These are phyloP conservation scores for Agrotis ipsilon DNA, from an alignment of 2,888 invertebrate species.

Conservation along the genomic window DNA sequence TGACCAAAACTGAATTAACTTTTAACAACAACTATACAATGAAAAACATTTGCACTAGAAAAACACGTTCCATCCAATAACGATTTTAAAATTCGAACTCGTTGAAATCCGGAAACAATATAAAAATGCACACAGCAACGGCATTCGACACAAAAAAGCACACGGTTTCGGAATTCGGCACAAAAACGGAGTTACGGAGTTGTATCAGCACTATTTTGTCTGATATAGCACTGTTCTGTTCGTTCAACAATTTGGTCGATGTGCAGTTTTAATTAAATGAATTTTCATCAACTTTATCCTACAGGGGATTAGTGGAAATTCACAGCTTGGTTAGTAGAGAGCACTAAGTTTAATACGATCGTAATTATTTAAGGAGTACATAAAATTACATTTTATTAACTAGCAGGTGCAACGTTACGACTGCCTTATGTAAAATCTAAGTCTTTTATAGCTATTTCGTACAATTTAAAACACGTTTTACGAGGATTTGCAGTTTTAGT, in stretches of 20 bases:
- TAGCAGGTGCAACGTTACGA: background rate
- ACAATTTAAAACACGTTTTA: background rate
- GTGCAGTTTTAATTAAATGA: slow-evolving; percentile 49
- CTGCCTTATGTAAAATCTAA: background rate
- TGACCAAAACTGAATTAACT: background rate
- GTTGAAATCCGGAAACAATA: slow-evolving; percentile 10
- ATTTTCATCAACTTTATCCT: slow-evolving; percentile 27
- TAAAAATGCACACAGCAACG: slow-evolving; percentile 6
- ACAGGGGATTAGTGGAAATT: slow-evolving; percentile 8
- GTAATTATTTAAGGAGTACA: slow-evolving; percentile 1
- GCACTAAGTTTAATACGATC: background rate
- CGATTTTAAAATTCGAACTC: slow-evolving; percentile 35
- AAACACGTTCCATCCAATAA: slow-evolving; percentile 6
- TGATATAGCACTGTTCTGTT: slow-evolving; percentile 13
- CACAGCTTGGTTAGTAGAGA: background rate
- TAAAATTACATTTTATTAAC: background rate
- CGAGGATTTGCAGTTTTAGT: background rate
- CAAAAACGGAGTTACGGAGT: slow-evolving; percentile 21
- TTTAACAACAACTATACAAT: background rate
- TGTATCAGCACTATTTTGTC: slow-evolving; percentile 22
- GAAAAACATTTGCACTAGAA: slow-evolving; percentile 6
- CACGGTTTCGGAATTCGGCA: slow-evolving; percentile 7
- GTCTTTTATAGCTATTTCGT: background rate
- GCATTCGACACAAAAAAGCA: slow-evolving; percentile 21
- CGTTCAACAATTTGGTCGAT: background rate